Base-by-base conservation (phyloP, 2,888 invertebrate genomes). In the Eutolmus rufibarbis region DNA sequence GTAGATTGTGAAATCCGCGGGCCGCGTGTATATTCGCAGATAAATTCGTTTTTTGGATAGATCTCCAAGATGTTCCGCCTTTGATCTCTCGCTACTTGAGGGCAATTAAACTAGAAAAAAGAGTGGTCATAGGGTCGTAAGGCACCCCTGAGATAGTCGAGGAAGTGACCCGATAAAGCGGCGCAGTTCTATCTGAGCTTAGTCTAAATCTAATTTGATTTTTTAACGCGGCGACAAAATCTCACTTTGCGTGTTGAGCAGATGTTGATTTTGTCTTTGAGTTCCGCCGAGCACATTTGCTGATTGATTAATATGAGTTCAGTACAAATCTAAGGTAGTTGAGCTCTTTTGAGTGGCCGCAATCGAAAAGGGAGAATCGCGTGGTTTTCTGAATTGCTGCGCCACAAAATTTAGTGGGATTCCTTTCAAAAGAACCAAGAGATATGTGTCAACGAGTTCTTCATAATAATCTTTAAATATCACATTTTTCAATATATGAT, bases 41-140 rank as follows among this genome's bases (percentile, higher is more conserved):
- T 84, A 40, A 84, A 37, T 84, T 74, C 84, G 28, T 43, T 74
- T n/a, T 57, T 19, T 8, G 56, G 57, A 74, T 19, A 74, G 57
- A 84, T 66, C 74, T 74, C 66, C 84, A 40, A 66, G 23, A 84
- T 84, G 84, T 84, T n/a, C 86, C 86, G 74, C 74, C 86, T 86
- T 86, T 86, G 86, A 86, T 86, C 86, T 86, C 51, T 86, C 46
- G 74, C 76, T 86, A 76, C 86, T 86, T 76, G 86, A 46, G 46
- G 86, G 86, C 76, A 86, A 86, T 86, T 86, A 86, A 86, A 51
- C 76, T 74, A 86, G 74, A 86, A 86, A 86, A 74, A 86, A 43
- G n/a, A 19, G n/a, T 51, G 51, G n/a, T n/a, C 16, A n/a, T n/a
- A 51, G 51, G n/a, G 16, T 51, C n/a, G 51, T 16, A n/a, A 51